Evolutionary conservation across 2,113 vertebrate species (phyloP).

Genomic region (Takifugu bimaculatus): DNA sequence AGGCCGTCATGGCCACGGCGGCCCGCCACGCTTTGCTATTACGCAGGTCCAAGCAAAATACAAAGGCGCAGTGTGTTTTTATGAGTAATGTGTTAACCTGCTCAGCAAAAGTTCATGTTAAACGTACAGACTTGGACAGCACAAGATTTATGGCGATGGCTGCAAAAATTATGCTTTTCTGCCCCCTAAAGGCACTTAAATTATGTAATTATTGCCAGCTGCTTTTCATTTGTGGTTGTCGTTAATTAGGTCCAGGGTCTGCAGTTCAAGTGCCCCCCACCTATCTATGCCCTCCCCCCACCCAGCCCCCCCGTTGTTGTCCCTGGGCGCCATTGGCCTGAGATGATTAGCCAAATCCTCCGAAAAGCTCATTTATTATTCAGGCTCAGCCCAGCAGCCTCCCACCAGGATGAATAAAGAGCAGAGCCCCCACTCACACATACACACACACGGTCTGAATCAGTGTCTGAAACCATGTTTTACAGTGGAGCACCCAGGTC

Average conservation of each 20-base stretch:
- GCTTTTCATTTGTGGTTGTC: slow-evolving; percentile 85
- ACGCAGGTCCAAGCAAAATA: slow-evolving; percentile 88
- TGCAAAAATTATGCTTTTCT: slow-evolving; percentile 95
- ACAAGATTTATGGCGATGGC: slow-evolving; percentile 97
- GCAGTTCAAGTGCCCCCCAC: slow-evolving; percentile 71
- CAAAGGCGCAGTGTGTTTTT: slow-evolving; percentile 92
- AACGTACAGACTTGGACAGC: slow-evolving; percentile 86
- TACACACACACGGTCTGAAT: too few relatives aligned
- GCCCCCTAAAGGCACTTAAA: slow-evolving; percentile 90
- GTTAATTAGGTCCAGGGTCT: slow-evolving; percentile 86
- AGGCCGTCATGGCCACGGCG: too few relatives aligned
- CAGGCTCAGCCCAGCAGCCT: slow-evolving; percentile 60
- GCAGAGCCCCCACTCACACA: too few relatives aligned
- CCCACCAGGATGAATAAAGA: slow-evolving; percentile 53
- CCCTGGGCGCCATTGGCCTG: slow-evolving; percentile 44
- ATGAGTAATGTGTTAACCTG: slow-evolving; percentile 91
- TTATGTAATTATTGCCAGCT: slow-evolving; percentile 99
- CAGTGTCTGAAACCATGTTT: too few relatives aligned
- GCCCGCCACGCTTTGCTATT: slow-evolving; percentile 81
- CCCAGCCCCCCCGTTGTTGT: slow-evolving; percentile 45
- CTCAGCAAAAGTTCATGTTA: slow-evolving; percentile 80
- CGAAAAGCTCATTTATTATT: slow-evolving; percentile 76
- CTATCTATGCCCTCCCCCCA: slow-evolving; percentile 12
- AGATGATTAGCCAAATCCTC: slow-evolving; percentile 75
- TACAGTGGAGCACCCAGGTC: too few relatives aligned